Conservation (phyloP, 2,888 invertebrate genomes). For the Caenorhabditis sp. region DNA sequence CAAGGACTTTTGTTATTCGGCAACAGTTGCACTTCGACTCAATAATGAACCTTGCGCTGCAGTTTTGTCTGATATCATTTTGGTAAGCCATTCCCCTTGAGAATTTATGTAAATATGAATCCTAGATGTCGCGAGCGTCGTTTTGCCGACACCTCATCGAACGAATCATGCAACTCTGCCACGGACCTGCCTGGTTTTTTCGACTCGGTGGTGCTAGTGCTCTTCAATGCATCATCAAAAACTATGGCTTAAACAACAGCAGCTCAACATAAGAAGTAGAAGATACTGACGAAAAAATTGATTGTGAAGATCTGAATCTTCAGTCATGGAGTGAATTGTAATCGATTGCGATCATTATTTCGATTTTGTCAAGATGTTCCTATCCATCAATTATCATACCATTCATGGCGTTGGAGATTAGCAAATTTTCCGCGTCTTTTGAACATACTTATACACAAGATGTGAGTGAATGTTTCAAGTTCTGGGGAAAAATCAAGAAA, state of each 20-base stretch:
- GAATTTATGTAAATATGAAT: too few relatives aligned
- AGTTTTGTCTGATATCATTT: constrained; percentile 75
- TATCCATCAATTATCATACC: constrained; percentile 1
- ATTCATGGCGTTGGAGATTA: constrained; percentile 19
- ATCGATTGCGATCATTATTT: constrained; percentile 14
- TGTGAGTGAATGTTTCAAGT: too few relatives aligned
- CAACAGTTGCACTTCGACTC: constrained; percentile 84
- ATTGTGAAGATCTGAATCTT: not conserved
- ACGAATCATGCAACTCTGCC: constrained; percentile 90
- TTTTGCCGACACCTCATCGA: constrained; percentile 82
- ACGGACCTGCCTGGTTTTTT: constrained; percentile 96
- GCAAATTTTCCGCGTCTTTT: constrained; percentile 24
- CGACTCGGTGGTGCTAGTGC: constrained; percentile 83
- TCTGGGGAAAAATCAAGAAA: too few relatives aligned
- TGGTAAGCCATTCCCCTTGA: too few relatives aligned
- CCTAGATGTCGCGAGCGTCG: constrained; percentile 37
- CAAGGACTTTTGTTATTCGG: constrained; percentile 87
- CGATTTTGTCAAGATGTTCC: constrained; percentile 13
- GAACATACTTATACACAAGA: constrained; percentile 32
- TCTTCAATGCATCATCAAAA: constrained; percentile 86
- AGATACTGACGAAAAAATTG: not conserved
- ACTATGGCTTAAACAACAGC: too few relatives aligned
- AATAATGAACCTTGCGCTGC: constrained; percentile 89
- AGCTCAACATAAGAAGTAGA: not conserved
- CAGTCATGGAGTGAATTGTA: constrained; percentile 16